Evolutionary conservation across 2,113 vertebrate species (phyloP).

Genomic region (Hemiprocne comata): DNA sequence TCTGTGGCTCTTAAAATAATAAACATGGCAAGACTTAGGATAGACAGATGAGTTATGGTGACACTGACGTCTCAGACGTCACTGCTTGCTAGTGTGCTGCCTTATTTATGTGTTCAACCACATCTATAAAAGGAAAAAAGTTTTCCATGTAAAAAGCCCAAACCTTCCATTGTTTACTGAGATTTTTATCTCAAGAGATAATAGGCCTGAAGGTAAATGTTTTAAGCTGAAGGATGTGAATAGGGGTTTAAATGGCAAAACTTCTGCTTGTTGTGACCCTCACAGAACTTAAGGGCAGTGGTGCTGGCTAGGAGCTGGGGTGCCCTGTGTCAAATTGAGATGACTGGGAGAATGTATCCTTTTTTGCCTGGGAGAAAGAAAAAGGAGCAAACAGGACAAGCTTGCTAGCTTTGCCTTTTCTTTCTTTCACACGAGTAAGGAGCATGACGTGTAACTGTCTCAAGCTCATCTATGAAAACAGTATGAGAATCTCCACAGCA

Average conservation of each 20-base stretch:
- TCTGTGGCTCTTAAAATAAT: not conserved
- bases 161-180: not conserved
- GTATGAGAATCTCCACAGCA: not conserved
- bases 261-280: not conserved
- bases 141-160: not conserved
- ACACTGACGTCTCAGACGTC: not conserved
- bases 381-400: not conserved
- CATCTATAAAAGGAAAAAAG: not conserved
- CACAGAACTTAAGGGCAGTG: not conserved
- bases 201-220: not conserved
- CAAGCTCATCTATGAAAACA: not conserved
- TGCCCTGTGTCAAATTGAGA: not conserved
- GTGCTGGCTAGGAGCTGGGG: not conserved
- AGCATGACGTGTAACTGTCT: not conserved
- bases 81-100: not conserved
- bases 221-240: not conserved
- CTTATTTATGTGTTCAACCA: constrained; percentile 1
- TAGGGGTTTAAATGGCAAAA: not conserved
- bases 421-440: not conserved
- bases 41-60: not conserved
- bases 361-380: not conserved
- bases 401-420: not conserved
- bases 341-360: not conserved
- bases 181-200: not conserved
- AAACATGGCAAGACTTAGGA: not conserved